Conservation (phyloP, 2,113 vertebrate genomes). For the Oreamnos americanus region DNA sequence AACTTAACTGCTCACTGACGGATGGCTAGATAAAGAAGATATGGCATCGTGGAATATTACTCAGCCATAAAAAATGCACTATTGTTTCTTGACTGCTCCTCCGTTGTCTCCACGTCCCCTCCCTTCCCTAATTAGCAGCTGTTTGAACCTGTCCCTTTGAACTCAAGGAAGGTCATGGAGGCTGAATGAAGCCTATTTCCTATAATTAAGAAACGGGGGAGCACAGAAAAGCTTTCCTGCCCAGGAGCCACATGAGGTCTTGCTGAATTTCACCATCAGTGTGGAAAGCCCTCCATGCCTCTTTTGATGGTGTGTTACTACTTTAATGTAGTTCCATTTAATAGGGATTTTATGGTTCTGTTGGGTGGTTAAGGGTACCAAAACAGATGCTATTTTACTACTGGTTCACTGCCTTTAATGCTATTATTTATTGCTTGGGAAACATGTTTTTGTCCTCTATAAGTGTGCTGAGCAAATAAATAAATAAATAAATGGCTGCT, state of each 20-base stretch:
- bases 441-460: neutral
- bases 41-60: neutral
- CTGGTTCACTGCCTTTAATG: neutral
- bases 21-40: neutral
- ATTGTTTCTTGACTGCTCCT: neutral
- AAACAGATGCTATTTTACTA: neutral
- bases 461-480: neutral
- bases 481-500: neutral
- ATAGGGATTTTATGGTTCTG: neutral
- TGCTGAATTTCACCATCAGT: neutral
- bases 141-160: neutral
- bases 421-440: neutral
- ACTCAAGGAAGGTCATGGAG: neutral
- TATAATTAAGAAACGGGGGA: neutral
- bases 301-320: neutral
- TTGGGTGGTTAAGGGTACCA: neutral
- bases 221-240: neutral
- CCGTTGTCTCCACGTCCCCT: neutral
- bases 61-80: neutral
- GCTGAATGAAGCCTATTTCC: neutral
- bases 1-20: neutral
- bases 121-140: neutral
- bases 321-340: neutral
- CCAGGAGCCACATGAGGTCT: neutral
- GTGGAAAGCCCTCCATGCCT: neutral